A percentile compares a stretch with the other conserved stretches of the same genome.
phyloP scores from a whole-genome alignment of 2,113 vertebrate genomes.

The human (Homo sapiens) region GRCh38 chr2:144459501-144460000 shows the following conservation, averaged over 20 bases:
- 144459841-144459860: neutral
- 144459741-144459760: constrained; percentile 37
- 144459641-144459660: constrained; percentile 21
- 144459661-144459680: neutral
- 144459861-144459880: neutral
- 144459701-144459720: neutral
- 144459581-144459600: constrained; percentile 31
- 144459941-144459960: neutral
- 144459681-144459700: neutral
- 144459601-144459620: neutral
- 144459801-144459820: constrained; percentile 26
- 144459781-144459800: constrained; percentile 36
- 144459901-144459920: neutral
- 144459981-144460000: constrained; percentile 64
- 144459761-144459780: neutral
- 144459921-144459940: neutral
- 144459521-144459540: constrained; percentile 72
- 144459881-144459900: neutral
- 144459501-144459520: constrained; percentile 53
- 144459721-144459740: constrained; percentile 12
- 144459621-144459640: constrained; percentile 24
- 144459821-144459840: constrained; percentile 6
- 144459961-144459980: constrained; percentile 35
- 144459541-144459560: constrained; percentile 77
- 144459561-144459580: constrained; percentile 74